Conservation (phyloP, 2,888 invertebrate genomes). For the Argyresthia albistria region DNA sequence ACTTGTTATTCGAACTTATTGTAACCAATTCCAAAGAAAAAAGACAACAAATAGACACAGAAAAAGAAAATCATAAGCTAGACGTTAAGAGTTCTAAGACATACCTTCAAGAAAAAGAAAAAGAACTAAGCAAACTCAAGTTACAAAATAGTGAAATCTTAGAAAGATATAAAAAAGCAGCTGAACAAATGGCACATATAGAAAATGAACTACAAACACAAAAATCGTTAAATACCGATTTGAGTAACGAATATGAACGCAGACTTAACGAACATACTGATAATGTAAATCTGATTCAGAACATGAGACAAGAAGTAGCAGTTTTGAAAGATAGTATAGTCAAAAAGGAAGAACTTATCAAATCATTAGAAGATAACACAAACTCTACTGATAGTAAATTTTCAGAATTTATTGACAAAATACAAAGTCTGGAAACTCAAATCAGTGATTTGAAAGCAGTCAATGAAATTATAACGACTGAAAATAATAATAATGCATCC, state of each 20-base stretch:
- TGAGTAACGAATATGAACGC: not conserved
- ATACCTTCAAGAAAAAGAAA: conserved; percentile 27
- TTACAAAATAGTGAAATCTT: conserved; percentile 14
- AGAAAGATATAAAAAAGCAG: too few relatives aligned
- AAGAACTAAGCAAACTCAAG: conserved; percentile 22
- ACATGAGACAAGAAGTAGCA: conserved; percentile 30
- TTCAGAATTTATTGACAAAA: conserved; percentile 21
- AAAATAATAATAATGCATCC: conserved; percentile 33
- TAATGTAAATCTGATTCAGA: conserved; percentile 23
- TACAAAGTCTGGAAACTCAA: conserved; percentile 27
- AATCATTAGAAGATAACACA: conserved; percentile 18
- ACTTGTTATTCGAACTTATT: conserved; percentile 29
- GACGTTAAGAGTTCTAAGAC: conserved; percentile 27
- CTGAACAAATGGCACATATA: too few relatives aligned
- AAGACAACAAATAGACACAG: not conserved
- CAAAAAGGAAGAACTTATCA: conserved; percentile 27
- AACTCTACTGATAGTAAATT: conserved; percentile 19
- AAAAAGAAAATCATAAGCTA: conserved; percentile 16
- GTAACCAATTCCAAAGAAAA: conserved; percentile 12
- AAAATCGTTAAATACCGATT: too few relatives aligned
- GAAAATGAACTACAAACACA: too few relatives aligned
- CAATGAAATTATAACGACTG: conserved; percentile 34
- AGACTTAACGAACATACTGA: conserved; percentile 22
- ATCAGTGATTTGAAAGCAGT: conserved; percentile 29
- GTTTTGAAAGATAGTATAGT: conserved; percentile 24